These are phyloP conservation scores for Trissolcus japonicus DNA, from an alignment of 2,888 invertebrate genomes.

Conservation along the genomic window DNA sequence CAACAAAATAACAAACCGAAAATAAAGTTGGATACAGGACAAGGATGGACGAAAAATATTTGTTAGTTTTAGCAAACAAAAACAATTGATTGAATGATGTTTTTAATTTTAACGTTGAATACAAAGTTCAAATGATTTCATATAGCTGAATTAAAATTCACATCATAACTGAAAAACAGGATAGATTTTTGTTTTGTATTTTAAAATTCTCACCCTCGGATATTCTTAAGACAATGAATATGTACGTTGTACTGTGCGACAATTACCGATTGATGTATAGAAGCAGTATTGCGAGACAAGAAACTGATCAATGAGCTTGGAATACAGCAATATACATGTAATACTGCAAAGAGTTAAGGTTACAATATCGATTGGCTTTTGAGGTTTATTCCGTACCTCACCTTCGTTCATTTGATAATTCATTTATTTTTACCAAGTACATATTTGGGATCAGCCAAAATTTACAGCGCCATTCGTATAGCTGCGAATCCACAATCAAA, in stretches of 20 bases:
- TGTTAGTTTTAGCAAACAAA: too few species aligned
- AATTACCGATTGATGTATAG: constrained; percentile 53
- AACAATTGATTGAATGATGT: too few species aligned
- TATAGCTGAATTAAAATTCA: not conserved
- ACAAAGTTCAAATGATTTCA: too few species aligned
- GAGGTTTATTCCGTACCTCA: constrained; percentile 53
- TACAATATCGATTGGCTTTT: constrained; percentile 67
- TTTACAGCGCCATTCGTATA: too few species aligned
- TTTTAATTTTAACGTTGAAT: too few species aligned
- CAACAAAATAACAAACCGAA: not conserved
- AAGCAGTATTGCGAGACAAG: constrained; percentile 50
- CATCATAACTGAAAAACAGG: not conserved
- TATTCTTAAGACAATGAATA: constrained; percentile 33
- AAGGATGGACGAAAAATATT: too few species aligned
- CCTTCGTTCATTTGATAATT: constrained; percentile 6
- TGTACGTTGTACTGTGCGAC: constrained; percentile 43
- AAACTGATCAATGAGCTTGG: constrained; percentile 53
- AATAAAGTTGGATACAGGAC: not conserved
- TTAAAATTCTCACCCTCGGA: constrained; percentile 20
- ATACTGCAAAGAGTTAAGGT: constrained; percentile 64
- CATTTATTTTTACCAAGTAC: not conserved
- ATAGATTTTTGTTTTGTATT: not conserved
- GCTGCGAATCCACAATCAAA: too few species aligned
- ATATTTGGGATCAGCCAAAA: too few species aligned
- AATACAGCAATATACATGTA: constrained; percentile 58